phyloP scores from a whole-genome alignment of 2,113 vertebrate genomes.

The Orthonyx spaldingii region DNA sequence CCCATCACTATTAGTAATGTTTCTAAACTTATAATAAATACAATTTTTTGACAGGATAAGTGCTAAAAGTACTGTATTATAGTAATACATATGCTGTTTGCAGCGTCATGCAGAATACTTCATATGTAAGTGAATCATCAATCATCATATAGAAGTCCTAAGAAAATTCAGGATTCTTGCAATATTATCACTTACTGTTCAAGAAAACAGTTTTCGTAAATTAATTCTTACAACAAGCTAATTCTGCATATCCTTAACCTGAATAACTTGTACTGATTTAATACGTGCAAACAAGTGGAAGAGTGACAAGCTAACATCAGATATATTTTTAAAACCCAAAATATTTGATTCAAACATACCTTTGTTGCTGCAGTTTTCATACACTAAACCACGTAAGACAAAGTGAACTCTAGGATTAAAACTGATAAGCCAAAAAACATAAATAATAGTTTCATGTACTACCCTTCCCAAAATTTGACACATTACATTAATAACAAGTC shows the following conservation, averaged over 20 bases:
- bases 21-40: not conserved
- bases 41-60: not conserved
- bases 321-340: not conserved
- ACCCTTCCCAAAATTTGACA: not conserved
- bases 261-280: not conserved
- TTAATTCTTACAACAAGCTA: not conserved
- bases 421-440: not conserved
- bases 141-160: not conserved
- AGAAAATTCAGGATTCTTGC: not conserved
- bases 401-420: not conserved
- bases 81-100: not conserved
- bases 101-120: not conserved
- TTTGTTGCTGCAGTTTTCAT: not conserved
- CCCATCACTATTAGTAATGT: not conserved
- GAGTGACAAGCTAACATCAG: not conserved
- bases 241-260: not conserved
- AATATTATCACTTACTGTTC: not conserved
- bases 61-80: not conserved
- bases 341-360: not conserved
- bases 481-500: not conserved
- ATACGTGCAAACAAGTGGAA: not conserved
- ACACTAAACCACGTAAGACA: fast-evolving
- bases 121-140: not conserved
- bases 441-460: not conserved
- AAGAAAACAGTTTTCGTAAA: not conserved